A percentile compares a stretch with the other conserved stretches of the same genome.
Conservation (phyloP, 2,113 vertebrate species). For the Spea multiplicata region DNA sequence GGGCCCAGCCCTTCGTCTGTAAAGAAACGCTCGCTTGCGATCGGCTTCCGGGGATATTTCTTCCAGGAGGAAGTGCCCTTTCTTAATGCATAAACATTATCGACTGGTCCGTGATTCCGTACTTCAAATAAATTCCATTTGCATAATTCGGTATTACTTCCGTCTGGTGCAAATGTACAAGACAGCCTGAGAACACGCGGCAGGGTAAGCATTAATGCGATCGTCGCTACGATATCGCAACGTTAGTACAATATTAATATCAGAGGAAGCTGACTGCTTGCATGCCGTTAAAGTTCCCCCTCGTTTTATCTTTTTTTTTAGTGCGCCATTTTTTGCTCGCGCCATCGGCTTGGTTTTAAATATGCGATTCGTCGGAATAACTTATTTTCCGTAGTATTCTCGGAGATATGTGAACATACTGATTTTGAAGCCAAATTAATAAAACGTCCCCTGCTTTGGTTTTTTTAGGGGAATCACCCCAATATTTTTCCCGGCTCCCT, state of each 20-base stretch:
- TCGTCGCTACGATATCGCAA: neutral
- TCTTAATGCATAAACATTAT: conserved; percentile 92
- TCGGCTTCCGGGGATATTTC: conserved; percentile 85
- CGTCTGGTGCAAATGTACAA: conserved; percentile 73
- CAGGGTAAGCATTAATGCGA: neutral
- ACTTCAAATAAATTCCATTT: conserved; percentile 83
- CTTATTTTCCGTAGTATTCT: neutral
- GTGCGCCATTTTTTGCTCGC: neutral
- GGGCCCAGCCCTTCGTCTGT: conserved; percentile 75
- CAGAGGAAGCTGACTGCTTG: neutral
- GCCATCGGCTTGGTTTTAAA: conserved; percentile 4
- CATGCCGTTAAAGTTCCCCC: too few species aligned
- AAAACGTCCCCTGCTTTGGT: neutral
- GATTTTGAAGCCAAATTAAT: neutral
- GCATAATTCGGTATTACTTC: conserved; percentile 88
- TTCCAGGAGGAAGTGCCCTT: conserved; percentile 95
- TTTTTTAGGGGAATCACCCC: too few species aligned
- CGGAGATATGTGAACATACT: neutral
- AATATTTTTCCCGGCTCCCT: too few species aligned
- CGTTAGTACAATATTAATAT: neutral
- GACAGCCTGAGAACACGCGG: conserved; percentile 66
- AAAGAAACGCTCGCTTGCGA: conserved; percentile 74
- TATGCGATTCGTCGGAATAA: conserved; percentile 1
- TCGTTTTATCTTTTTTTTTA: neutral
- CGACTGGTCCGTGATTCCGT: conserved; percentile 82